phyloP scores from a whole-genome alignment of 53 echinoderm and acorn worm species.

The Paracentrotus lividus region DNA sequence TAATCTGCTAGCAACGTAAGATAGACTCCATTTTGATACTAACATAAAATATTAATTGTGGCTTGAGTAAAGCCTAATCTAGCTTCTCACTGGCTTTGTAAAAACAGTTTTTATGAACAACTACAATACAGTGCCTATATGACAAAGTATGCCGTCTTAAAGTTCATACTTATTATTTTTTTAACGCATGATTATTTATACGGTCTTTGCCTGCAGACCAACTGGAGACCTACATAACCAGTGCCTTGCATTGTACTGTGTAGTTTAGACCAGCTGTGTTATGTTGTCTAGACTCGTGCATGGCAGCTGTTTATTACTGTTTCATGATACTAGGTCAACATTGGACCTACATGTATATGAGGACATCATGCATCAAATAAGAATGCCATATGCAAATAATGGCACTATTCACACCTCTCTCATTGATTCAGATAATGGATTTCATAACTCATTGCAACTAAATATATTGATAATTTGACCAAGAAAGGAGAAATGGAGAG shows the following conservation, averaged over 20 bases:
- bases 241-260: neutral
- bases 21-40: too few species aligned
- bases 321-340: constrained; percentile 35
- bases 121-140: too few species aligned
- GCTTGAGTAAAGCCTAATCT: too few species aligned
- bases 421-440: constrained; percentile 1
- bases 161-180: too few species aligned
- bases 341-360: constrained; percentile 1
- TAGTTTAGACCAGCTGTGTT: constrained; percentile 9
- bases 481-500: too few species aligned
- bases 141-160: too few species aligned
- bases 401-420: neutral
- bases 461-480: neutral
- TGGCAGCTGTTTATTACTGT: constrained; percentile 37
- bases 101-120: too few species aligned
- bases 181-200: too few species aligned
- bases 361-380: neutral
- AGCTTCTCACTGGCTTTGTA: too few species aligned
- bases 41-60: too few species aligned
- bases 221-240: neutral
- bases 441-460: neutral
- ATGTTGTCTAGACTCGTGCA: constrained; percentile 55
- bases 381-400: neutral
- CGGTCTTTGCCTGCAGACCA: too few species aligned
- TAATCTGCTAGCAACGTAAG: neutral